Evolutionary conservation across 2,888 invertebrate species (phyloP).

Genomic region (Archips crataeganus): DNA sequence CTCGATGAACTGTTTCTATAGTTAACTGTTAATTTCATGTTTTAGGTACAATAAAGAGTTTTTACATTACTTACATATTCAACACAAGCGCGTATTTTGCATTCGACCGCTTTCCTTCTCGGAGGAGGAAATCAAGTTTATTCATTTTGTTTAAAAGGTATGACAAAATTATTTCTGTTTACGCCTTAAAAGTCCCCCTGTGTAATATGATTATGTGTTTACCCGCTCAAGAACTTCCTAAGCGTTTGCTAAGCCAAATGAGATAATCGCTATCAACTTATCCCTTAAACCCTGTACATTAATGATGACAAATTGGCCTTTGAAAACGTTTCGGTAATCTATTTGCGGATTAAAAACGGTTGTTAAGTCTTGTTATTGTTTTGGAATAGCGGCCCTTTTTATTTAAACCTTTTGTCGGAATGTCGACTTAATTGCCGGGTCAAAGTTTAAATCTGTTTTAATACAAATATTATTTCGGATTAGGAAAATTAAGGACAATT

Average conservation of each 20-base stretch:
- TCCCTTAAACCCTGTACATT: constrained; percentile 42
- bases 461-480: not conserved
- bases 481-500: not conserved
- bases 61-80: no score
- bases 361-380: constrained; percentile 55
- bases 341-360: constrained; percentile 68
- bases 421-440: constrained; percentile 15
- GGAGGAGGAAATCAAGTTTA: no score
- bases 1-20: no score
- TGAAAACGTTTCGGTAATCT: constrained; percentile 70
- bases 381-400: constrained; percentile 43
- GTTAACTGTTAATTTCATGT: no score
- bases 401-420: constrained; percentile 24
- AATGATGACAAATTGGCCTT: constrained; percentile 73
- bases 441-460: constrained; percentile 30
- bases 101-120: no score
- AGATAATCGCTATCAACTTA: constrained; percentile 49
- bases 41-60: no score
- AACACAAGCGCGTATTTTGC: no score
- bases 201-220: no score
- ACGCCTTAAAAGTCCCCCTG: no score
- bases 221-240: no score
- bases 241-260: not conserved
- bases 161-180: no score
- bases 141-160: no score